Conservation (phyloP, 2,888 invertebrate genomes). For the Lithophane semibrunnea region DNA sequence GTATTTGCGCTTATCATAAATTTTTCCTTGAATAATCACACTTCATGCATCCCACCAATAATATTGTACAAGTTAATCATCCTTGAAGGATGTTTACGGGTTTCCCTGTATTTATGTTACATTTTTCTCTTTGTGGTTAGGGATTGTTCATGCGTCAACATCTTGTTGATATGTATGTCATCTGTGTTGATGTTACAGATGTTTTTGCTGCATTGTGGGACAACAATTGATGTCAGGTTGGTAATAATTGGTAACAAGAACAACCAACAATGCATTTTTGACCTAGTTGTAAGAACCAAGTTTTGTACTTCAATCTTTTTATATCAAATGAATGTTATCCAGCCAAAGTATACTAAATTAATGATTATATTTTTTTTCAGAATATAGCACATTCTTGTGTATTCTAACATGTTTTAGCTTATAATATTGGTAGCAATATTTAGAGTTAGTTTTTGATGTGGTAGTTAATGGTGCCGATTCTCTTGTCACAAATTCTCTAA, state of each 20-base stretch:
- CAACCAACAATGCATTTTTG: conserved; percentile 25
- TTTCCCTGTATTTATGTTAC: conserved; percentile 22
- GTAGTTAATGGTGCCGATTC: too few relatives aligned
- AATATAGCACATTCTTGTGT: conserved; percentile 13
- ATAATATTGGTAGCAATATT: conserved; percentile 52
- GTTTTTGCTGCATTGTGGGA: conserved; percentile 37
- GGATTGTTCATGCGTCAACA: conserved; percentile 9
- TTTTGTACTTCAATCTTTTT: conserved; percentile 33
- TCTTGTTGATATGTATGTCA: conserved; percentile 32
- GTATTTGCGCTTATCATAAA: conserved; percentile 1
- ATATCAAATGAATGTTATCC: conserved; percentile 16
- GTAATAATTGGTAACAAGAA: conserved; percentile 10
- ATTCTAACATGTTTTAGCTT: conserved; percentile 29
- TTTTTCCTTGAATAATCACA: conserved; percentile 32
- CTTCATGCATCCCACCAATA: conserved; percentile 50
- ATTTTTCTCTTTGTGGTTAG: conserved; percentile 35
- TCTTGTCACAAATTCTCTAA: too few relatives aligned
- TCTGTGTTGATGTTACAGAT: conserved; percentile 30
- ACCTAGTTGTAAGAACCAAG: conserved; percentile 1
- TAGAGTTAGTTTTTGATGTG: conserved; percentile 38
- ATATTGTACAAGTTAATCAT: conserved; percentile 25
- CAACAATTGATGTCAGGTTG: conserved; percentile 21
- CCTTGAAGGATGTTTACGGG: conserved; percentile 35
- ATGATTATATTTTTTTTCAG: conserved; percentile 14
- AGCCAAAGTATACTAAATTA: conserved; percentile 49